Base-by-base conservation (phyloP, 2,888 invertebrate genomes). In the Tipula helvola region DNA sequence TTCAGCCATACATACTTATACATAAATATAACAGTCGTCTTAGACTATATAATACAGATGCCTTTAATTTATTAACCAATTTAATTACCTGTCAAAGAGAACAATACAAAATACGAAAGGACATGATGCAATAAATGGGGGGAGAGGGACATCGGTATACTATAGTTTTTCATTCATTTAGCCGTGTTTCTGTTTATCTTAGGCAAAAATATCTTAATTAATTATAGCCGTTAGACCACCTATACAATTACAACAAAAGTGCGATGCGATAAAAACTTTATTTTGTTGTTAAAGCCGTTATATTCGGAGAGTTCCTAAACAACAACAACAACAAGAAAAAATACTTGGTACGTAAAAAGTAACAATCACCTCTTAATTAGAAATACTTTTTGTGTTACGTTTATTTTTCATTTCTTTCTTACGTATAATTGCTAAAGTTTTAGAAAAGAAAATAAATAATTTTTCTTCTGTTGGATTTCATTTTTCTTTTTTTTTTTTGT, bases 361-460 rank as follows among this genome's bases (percentile, higher is more conserved):
- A 71, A 71, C 71, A 71, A 71, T 71, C 71, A 71, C 71, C 71
- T 71, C 71, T 71, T 71, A 71, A 71, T 71, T 71, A 71, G 71
- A 71, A 71, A 28, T 71, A 71, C 71, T 71, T 71, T 71, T 71
- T 71, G 71, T 71, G 71, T 71, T 28, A 28, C 71, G 71, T 28
- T 71, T 71, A 71, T 71, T 71, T 28, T 71, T 71, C 71, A 71
- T 71, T 71, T 71, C 28, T 71, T 71, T 71, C 28, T 10, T 71
- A 10, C 10, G 71, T 71, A 71, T 71, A 71, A 71, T 71, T 71
- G 71, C 71, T 71, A 71, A 71, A 71, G 71, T 71, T 71, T 71
- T 71, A 71, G 71, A 71, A 71, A 71, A 71, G 71, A 71, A 71
- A 71, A 71, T 71, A 71, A 28, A 71, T 71, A 71, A 71, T 71